These are phyloP conservation scores for Laticauda laticaudata DNA, from an alignment of 2,113 vertebrate genomes.

Conservation along the genomic window DNA sequence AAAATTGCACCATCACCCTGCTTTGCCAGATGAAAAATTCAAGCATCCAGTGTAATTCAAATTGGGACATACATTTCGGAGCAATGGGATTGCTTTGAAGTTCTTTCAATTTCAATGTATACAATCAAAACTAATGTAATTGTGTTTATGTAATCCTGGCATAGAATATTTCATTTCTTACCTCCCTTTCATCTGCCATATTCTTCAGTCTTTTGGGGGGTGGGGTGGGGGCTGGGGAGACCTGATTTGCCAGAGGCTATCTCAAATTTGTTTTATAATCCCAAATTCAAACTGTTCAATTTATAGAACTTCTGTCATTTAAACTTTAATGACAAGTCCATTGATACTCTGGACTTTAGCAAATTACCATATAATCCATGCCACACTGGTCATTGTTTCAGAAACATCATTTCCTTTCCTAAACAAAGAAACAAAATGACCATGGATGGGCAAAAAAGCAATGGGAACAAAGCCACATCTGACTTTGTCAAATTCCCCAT, in stretches of 20 bases:
- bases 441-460: too few species aligned
- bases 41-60: background rate
- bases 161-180: background rate
- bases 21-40: background rate
- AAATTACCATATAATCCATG: too few species aligned
- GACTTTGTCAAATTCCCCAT: too few species aligned
- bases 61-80: background rate
- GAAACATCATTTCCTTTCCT: too few species aligned
- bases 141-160: background rate
- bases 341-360: background rate
- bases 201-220: background rate
- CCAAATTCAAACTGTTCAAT: background rate
- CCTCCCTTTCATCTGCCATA: too few species aligned
- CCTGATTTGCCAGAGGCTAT: background rate
- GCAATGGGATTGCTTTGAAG: background rate
- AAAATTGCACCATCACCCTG: background rate
- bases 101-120: background rate
- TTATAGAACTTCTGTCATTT: background rate
- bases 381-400: too few species aligned
- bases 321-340: background rate
- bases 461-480: too few species aligned
- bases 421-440: too few species aligned
- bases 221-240: background rate
- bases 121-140: background rate
- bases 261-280: background rate